A percentile compares a stretch with the other conserved stretches of the same genome.
phyloP scores from a whole-genome alignment of 2,888 invertebrate genomes.

The Calameuta pallipes region DNA sequence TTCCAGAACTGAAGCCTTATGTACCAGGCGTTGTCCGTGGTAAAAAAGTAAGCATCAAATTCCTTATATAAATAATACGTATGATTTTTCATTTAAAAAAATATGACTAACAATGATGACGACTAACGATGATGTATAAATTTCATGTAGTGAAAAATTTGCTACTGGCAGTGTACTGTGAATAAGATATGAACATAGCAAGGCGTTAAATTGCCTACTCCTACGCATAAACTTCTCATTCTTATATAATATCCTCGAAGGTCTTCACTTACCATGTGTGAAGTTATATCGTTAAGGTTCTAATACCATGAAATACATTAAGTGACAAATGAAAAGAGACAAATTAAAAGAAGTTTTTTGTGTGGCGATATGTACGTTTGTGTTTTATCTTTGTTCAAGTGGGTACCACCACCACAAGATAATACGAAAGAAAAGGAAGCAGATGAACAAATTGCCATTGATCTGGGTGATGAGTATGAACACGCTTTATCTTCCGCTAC shows the following conservation, averaged over 20 bases:
- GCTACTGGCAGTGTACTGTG: not conserved
- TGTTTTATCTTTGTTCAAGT: constrained; percentile 68
- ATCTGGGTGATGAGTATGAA: constrained; percentile 94
- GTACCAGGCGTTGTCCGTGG: constrained; percentile 92
- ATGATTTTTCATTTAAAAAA: not conserved
- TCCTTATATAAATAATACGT: not conserved
- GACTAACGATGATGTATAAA: not conserved
- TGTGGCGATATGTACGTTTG: not conserved
- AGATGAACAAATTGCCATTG: constrained; percentile 92
- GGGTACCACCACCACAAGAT: constrained; percentile 82
- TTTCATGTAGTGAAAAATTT: not conserved
- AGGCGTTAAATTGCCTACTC: not conserved
- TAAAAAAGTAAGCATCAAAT: constrained; percentile 76
- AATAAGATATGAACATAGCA: not conserved
- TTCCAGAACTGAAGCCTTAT: constrained; percentile 95
- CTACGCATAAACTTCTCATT: not conserved
- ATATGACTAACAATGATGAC: not conserved
- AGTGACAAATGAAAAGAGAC: not conserved
- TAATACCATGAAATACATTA: not conserved
- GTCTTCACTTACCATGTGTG: not conserved
- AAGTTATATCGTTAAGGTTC: not conserved
- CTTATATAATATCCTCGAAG: not conserved
- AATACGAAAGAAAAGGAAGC: constrained; percentile 80
- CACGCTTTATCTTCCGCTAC: constrained; percentile 87
- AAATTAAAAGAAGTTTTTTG: not conserved